Base-by-base conservation (phyloP, 1,140 invertebrate species). In the Drosophila ogumai region DNA sequence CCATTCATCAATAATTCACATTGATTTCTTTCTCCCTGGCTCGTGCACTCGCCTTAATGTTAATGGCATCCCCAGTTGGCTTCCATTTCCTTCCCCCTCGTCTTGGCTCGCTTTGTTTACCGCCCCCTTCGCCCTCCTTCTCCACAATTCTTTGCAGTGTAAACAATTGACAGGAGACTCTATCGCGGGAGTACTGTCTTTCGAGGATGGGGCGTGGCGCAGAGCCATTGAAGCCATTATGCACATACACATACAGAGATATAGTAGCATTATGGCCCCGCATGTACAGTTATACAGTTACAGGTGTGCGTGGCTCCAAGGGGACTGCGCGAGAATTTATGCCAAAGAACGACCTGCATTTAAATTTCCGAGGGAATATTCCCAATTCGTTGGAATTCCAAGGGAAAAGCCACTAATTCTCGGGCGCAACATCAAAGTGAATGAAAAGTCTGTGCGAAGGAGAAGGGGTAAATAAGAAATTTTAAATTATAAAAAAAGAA, bases 1-100 rank as follows among this genome's bases (percentile, higher is more conserved):
- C 75, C 81, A 90, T 90, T 90, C 85, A 90, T 90, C 85, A 90
- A 90, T 90, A 90, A 90, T 90, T 90, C 85, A 90, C 85, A 90
- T 85, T 90, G 77, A 88, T 90, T 88, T 80, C 79, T 54, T 71
- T 69, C 72, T 61, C 41, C 8, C 59, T 22, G 15, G 47, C 64
- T 54, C 46, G 44, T 31, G 57, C 71, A 34, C 34, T 41, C 25
- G 17, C 38, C 49, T 58, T 72, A 57, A 50, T 64, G 46, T 85
- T 63, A 78, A 68, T 82, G 43, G 75, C 57, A 61, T 66, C 73
- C 75, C 75, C 66, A 78, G 50, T 71, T 81, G 55, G 55, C 61
- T 78, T 64, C 52, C 52, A 55, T 55, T 55, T 38, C 3, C 19
- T 10, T 36, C 2, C 19, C n/a, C 28, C 25, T 10, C 44, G 13